Conservation (phyloP, 1,140 invertebrate genomes). For the Ephestia elutella region DNA sequence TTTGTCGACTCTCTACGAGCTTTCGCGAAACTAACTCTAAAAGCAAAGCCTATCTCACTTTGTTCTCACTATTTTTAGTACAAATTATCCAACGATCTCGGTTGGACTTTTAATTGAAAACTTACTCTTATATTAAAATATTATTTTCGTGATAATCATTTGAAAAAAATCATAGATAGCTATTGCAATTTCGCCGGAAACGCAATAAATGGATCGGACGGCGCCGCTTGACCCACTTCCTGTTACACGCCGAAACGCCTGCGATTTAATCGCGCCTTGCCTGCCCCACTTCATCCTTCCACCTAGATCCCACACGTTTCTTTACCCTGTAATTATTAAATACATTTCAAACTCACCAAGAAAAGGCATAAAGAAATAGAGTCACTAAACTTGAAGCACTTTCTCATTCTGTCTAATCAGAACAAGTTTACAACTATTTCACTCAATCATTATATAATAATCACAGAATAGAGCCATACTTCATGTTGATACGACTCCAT, state of each 20-base stretch:
- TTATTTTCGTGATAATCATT: neutral
- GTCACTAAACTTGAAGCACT: too few species aligned
- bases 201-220: conserved; percentile 68
- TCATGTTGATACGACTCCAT: too few species aligned
- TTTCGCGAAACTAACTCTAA: conserved; percentile 28
- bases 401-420: too few species aligned
- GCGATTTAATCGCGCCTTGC: conserved; percentile 66
- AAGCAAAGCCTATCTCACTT: conserved; percentile 5
- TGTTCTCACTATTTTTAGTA: neutral
- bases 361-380: conserved; percentile 41
- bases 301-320: conserved; percentile 56
- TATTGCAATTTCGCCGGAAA: conserved; percentile 64
- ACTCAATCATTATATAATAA: too few species aligned
- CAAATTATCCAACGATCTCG: neutral
- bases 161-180: conserved; percentile 33
- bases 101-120: too few species aligned
- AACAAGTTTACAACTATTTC: too few species aligned
- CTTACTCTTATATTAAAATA: too few species aligned
- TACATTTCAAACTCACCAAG: conserved; percentile 45
- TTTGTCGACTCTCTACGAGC: conserved; percentile 41
- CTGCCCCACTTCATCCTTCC: conserved; percentile 57
- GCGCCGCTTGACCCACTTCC: conserved; percentile 70
- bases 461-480: neutral
- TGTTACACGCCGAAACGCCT: conserved; percentile 69
- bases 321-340: conserved; percentile 66